Base-by-base conservation (phyloP, 2,888 invertebrate species). In the Drosophila koepferae region DNA sequence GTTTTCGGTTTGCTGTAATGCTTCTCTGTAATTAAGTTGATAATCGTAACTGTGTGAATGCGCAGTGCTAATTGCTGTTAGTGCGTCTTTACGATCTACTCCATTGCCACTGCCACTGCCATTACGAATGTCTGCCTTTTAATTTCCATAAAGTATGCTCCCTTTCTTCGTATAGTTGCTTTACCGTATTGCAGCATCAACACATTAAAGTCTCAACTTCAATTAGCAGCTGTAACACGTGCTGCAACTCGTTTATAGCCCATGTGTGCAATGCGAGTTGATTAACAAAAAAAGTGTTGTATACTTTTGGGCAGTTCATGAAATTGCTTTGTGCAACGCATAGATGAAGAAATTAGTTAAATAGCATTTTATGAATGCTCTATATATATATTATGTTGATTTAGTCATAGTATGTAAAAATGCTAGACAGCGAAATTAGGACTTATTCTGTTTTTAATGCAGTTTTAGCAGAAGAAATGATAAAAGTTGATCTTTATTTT, bases 1-100 rank as follows among this genome's bases (percentile, higher is more conserved):
- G 53, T 28, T 66, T 63, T 65, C 62, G 16, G 2, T 46, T 14
- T 71, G 61, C 67, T 62, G 78, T 65, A 67, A 54, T 64, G 63
- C 46, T 58, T 14, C 5, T 23, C 7, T 23, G 44, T 53, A 43
- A 63, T 77, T 49, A 65, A 48, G 44, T 20, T 67, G 66, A 31
- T 67, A 75, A 75, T 71, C 63, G 36, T 44, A 36, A 20, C 49
- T 59, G 31, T 53, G 59, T 31, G 36, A 36, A 7, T 2, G 2
- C 23, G 16, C 44, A 48, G 6, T 71, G 54, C 8, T 48, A 58
- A 63, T 59, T 72, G 53, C 23, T 16, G n/a, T n/a, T 9, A 14
- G 3, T 63, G 56, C 56, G 23, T 48, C 8, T 40, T 40, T 41
- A 41, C n/a, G n/a, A 41, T n/a, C 41, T 8, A 41, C n/a, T 41